Conservation (phyloP, 2,888 invertebrate genomes). For the Philopedon plagiatum region DNA sequence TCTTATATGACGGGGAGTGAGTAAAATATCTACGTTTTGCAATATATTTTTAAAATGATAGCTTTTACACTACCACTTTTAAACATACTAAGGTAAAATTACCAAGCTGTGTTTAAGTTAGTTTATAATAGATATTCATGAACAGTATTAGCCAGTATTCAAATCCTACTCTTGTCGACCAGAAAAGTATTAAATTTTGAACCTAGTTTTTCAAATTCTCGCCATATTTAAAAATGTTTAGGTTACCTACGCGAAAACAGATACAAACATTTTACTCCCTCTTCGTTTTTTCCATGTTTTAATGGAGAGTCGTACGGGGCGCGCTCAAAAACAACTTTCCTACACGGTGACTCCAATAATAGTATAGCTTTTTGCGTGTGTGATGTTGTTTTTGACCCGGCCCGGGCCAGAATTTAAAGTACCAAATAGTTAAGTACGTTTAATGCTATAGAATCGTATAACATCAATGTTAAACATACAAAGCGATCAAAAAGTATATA, state of each 20-base stretch:
- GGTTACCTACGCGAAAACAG: neutral
- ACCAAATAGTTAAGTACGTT: slow-evolving; percentile 60
- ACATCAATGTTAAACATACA: slow-evolving; percentile 6
- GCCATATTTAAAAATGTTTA: slow-evolving; percentile 5
- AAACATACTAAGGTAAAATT: neutral
- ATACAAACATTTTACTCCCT: slow-evolving; percentile 1
- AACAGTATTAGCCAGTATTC: too few relatives aligned
- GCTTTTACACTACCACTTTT: neutral
- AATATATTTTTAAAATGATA: neutral
- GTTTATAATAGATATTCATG: neutral
- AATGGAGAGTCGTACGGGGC: slow-evolving; percentile 59
- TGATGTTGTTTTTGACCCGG: slow-evolving; percentile 8
- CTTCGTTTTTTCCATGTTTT: slow-evolving; percentile 63
- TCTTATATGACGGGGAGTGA: slow-evolving; percentile 9
- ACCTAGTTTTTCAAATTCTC: slow-evolving; percentile 1
- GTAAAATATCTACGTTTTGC: too few relatives aligned
- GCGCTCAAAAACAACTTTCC: slow-evolving; percentile 17
- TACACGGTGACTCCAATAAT: slow-evolving; percentile 25
- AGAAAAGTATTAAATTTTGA: neutral
- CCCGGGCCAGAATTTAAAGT: slow-evolving; percentile 56
- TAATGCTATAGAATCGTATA: slow-evolving; percentile 19
- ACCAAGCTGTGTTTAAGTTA: neutral
- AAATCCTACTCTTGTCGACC: too few relatives aligned
- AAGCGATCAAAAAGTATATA: slow-evolving; percentile 4
- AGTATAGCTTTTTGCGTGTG: slow-evolving; percentile 6